These are phyloP conservation scores for Vanessa cardui DNA, from an alignment of 2,888 invertebrate species.

Conservation along the genomic window DNA sequence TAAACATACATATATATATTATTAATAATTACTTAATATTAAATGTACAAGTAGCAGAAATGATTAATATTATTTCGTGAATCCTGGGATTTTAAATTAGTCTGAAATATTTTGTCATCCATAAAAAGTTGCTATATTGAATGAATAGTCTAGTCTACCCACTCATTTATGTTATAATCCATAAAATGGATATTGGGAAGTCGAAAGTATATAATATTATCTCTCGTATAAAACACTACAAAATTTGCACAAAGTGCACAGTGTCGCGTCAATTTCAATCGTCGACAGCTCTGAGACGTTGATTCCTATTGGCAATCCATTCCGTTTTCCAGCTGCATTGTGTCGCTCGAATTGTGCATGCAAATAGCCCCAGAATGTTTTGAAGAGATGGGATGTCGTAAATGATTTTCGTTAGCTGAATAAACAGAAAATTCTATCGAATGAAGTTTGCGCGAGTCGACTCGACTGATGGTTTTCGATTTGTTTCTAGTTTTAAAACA, in stretches of 20 bases:
- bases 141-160: too few species aligned
- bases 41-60: too few species aligned
- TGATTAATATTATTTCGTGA: too few species aligned
- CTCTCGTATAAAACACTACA: constrained; percentile 9
- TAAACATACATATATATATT: too few species aligned
- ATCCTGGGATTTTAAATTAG: too few species aligned
- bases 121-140: too few species aligned
- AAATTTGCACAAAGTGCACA: constrained; percentile 15
- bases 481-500: background rate
- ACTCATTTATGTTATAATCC: too few species aligned
- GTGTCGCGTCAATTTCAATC: constrained; percentile 23
- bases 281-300: constrained; percentile 19
- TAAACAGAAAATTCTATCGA: constrained; percentile 11
- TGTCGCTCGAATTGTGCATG: constrained; percentile 32
- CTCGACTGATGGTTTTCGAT: background rate
- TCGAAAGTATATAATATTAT: background rate
- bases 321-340: constrained; percentile 31
- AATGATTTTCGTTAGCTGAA: constrained; percentile 30
- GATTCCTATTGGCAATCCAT: constrained; percentile 33
- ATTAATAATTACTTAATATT: too few species aligned
- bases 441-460: background rate
- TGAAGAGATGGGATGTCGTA: constrained; percentile 26
- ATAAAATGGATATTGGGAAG: too few species aligned
- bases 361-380: constrained; percentile 31
- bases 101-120: too few species aligned